Percentiles rank a stretch among this genome's conserved stretches.
phyloP scores from a whole-genome alignment of 2,113 vertebrate species.

The Amazona guildingii region DNA sequence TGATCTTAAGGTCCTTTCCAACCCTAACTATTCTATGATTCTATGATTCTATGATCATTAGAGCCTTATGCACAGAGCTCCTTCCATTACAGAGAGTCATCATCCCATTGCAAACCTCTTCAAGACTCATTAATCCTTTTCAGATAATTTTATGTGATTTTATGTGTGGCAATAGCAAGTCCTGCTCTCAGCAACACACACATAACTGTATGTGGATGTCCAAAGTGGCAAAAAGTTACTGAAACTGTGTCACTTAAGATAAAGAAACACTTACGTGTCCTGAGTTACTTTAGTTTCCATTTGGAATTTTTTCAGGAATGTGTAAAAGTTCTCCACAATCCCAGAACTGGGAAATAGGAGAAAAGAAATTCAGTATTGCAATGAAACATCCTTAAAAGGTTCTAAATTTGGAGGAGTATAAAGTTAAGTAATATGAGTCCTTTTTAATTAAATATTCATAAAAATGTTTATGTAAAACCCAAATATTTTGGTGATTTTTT shows the following conservation, averaged over 20 bases:
- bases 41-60: too few relatives aligned
- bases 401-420: background rate
- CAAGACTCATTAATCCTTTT: background rate
- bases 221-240: background rate
- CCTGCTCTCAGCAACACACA: background rate
- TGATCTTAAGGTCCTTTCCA: too few relatives aligned
- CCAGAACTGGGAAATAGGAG: background rate
- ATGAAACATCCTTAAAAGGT: background rate
- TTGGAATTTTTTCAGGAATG: background rate
- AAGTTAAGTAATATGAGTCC: rapidly evolving
- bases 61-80: background rate
- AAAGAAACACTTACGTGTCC: background rate
- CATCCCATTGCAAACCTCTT: background rate
- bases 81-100: background rate
- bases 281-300: background rate
- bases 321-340: background rate
- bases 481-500: rapidly evolving
- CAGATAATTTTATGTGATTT: background rate
- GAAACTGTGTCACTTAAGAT: background rate
- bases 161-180: background rate
- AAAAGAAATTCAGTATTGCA: background rate
- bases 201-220: rapidly evolving
- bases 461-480: background rate
- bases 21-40: too few relatives aligned
- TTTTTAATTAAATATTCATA: background rate